A percentile compares a stretch with the other conserved stretches of the same genome.
Evolutionary conservation across 1,140 invertebrate species (phyloP).

Genomic region (Pomacea maculata): DNA sequence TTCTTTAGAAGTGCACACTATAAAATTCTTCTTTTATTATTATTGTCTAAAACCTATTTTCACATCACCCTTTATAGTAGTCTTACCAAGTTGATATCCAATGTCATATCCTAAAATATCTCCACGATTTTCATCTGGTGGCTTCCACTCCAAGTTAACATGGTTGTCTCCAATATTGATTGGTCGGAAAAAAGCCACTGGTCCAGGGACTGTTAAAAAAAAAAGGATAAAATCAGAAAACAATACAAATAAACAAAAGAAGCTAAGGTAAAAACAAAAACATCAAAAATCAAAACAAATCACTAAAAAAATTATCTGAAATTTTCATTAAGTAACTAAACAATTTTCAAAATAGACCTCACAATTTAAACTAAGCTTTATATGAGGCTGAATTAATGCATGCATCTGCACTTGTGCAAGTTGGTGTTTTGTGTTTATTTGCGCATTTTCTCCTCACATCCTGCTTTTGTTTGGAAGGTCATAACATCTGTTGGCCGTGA

Average conservation of each 20-base stretch:
- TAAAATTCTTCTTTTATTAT: no score
- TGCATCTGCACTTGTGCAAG: no score
- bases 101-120: slow-evolving; percentile 92
- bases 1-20: no score
- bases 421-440: no score
- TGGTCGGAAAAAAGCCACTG: slow-evolving; percentile 83
- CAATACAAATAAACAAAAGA: background rate
- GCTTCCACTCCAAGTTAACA: slow-evolving; percentile 89
- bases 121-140: slow-evolving; percentile 90
- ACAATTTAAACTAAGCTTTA: no score
- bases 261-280: background rate
- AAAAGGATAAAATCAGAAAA: background rate
- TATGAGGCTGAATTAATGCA: no score
- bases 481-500: slow-evolving; percentile 42
- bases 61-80: no score
- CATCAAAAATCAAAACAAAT: background rate
- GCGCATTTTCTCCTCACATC: slow-evolving; percentile 34
- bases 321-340: no score
- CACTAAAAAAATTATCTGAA: background rate
- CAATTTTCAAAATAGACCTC: no score
- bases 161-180: slow-evolving; percentile 89
- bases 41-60: no score
- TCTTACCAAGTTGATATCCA: slow-evolving; percentile 83
- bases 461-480: slow-evolving; percentile 35
- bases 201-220: slow-evolving; percentile 78